A percentile compares a stretch with the other conserved stretches of the same genome.
phyloP scores from a whole-genome alignment of 2,113 vertebrate species.

The Otolemur garnettii region DNA sequence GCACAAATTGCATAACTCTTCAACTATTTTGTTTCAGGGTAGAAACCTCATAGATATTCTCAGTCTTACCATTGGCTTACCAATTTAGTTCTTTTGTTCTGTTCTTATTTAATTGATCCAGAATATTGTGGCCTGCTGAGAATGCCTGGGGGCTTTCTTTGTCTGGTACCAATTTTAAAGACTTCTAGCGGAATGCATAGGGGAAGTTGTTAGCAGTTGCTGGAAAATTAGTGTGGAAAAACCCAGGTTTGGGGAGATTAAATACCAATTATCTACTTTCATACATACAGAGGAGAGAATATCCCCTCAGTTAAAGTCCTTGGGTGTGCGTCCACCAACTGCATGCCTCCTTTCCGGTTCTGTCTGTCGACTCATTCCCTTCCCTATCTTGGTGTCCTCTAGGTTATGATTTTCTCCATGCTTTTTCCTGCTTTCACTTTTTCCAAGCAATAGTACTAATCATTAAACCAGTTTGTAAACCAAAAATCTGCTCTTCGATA shows the following conservation, averaged over 20 bases:
- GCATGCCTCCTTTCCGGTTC: not conserved
- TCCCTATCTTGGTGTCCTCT: not conserved
- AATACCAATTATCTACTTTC: conserved; percentile 73
- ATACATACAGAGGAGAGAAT: conserved; percentile 8
- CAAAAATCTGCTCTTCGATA: not conserved
- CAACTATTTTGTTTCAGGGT: conserved; percentile 74
- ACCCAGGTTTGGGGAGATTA: conserved; percentile 52
- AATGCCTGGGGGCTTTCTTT: conserved; percentile 69
- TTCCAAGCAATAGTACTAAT: not conserved
- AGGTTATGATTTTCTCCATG: not conserved
- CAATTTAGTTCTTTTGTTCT: conserved; percentile 70
- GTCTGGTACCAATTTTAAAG: conserved; percentile 78
- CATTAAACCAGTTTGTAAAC: not conserved
- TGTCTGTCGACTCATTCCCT: not conserved
- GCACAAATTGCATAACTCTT: conserved; percentile 76
- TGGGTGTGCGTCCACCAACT: not conserved
- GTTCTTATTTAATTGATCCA: conserved; percentile 75
- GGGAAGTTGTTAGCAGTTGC: conserved; percentile 76
- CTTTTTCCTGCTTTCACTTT: not conserved
- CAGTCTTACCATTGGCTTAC: conserved; percentile 57
- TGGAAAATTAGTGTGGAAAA: conserved; percentile 77
- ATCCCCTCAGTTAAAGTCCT: conserved; percentile 50
- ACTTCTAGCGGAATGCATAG: conserved; percentile 58
- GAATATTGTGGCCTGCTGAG: conserved; percentile 66
- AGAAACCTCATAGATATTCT: conserved; percentile 68